Conservation (phyloP, 2,797 vertebrate species). For the Poecilia wingei region DNA sequence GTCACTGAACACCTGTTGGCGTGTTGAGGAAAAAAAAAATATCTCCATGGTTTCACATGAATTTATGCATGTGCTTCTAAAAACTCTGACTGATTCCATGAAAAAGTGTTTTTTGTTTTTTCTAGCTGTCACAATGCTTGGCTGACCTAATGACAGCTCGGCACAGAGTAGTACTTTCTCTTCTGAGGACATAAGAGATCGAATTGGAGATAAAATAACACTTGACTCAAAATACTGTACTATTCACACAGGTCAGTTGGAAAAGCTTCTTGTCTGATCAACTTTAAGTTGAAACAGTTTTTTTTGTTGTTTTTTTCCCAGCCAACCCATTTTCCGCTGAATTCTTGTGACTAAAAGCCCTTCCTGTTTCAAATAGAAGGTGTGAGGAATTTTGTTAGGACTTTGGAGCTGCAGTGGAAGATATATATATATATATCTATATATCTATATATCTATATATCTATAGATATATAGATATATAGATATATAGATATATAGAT, state of each 20-base stretch:
- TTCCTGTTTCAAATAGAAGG: neutral
- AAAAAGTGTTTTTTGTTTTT: neutral
- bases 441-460: too few species aligned
- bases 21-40: neutral
- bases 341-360: neutral
- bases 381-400: neutral
- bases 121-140: neutral
- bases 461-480: too few species aligned
- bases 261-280: neutral
- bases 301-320: neutral
- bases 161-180: neutral
- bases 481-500: too few species aligned
- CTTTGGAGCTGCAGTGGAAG: neutral
- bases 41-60: neutral
- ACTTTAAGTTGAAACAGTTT: neutral
- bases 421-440: neutral
- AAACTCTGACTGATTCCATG: neutral
- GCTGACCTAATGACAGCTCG: neutral
- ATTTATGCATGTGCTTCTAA: neutral
- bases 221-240: neutral
- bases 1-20: neutral
- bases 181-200: neutral
- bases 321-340: neutral
- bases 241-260: neutral
- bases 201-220: neutral